Evolutionary conservation across 2,113 vertebrate genomes (phyloP), one percentile per base, ranked within the genome.

Genomic region (Melanerpes formicivorus): DNA sequence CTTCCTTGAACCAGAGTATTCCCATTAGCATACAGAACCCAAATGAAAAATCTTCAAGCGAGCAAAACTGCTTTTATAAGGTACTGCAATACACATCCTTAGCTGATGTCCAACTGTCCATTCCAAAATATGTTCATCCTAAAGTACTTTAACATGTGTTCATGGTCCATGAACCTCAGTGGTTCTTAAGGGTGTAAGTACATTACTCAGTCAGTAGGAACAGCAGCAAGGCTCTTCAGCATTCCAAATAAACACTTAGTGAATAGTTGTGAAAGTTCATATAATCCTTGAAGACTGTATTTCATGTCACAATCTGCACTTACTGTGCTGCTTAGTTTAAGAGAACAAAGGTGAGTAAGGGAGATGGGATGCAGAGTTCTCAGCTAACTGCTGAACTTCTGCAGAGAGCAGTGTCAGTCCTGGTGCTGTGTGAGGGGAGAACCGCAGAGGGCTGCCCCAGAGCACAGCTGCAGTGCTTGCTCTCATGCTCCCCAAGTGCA

Each of bases 361-460:
- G 29, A 82, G 80, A 22, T 0, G 3, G 73, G 29, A 18, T 29
- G 29, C 48, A 25, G 60, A 34, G 26, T 6, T 37, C 40, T 67
- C 12, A 29, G 62, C 67, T 58, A 29, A 13, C 30, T 0, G 6
- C 62, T 21, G 4, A 65, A 12, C 25, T 25, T 22, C 23, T 59
- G 52, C 71, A 60, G 44, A n/a, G 21, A 48, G 65, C 2, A 2
- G 52, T 29, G 52, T 25, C 34, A 21, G 10, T 18, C 23, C 3
- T 3, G 0, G 48, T 10, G 26, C 25, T n/a, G 1, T 0, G 1
- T 5, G 59, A 18, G 14, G 22, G 80, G 27, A 11, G 70, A 69
- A 42, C 59, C 21, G 3, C 50, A 11, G 40, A 7, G 2, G 8
- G 40, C 50, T 70, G 87, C 74, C 70, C 26, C 2, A 0, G 19